Conservation (phyloP, 2,113 vertebrate species). For the Symphodus melops region DNA sequence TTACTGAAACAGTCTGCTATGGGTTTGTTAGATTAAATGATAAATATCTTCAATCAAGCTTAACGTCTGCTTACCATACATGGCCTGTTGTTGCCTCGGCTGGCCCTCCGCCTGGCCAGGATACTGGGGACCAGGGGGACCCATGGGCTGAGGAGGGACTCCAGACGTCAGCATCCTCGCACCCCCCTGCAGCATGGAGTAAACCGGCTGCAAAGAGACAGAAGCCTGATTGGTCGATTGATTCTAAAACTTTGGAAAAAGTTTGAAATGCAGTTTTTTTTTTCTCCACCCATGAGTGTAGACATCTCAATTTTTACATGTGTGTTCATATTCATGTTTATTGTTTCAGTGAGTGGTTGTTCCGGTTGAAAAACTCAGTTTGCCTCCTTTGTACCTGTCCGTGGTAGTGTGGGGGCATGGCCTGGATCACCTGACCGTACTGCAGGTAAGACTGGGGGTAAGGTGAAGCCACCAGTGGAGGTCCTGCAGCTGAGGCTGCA, state of each 20-base stretch:
- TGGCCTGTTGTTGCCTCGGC: conserved; percentile 80
- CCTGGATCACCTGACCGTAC: conserved; percentile 89
- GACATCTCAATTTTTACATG: background rate
- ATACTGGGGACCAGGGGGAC: conserved; percentile 86
- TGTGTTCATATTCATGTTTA: too few relatives aligned
- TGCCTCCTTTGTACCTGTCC: conserved; percentile 81
- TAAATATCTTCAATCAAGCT: background rate
- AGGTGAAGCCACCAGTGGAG: conserved; percentile 87
- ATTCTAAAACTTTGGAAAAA: too few relatives aligned
- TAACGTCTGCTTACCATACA: conserved; percentile 83
- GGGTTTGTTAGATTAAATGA: background rate
- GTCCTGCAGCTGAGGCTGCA: conserved; percentile 84
- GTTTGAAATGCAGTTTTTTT: too few relatives aligned
- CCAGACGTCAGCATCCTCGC: conserved; percentile 86
- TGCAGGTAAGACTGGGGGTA: conserved; percentile 88
- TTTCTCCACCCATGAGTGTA: too few relatives aligned
- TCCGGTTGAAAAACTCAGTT: background rate
- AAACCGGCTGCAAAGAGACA: conserved; percentile 61
- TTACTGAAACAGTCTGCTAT: background rate
- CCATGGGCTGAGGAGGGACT: conserved; percentile 86
- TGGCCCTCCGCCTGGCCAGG: conserved; percentile 85
- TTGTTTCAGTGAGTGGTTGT: too few relatives aligned
- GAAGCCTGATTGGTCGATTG: too few relatives aligned
- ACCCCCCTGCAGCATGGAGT: conserved; percentile 87
- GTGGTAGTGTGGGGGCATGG: conserved; percentile 86